A percentile compares a stretch with the other conserved stretches of the same genome.
These are phyloP conservation scores for Cariama cristata DNA, from an alignment of 2,113 vertebrate genomes.

Conservation along the genomic window DNA sequence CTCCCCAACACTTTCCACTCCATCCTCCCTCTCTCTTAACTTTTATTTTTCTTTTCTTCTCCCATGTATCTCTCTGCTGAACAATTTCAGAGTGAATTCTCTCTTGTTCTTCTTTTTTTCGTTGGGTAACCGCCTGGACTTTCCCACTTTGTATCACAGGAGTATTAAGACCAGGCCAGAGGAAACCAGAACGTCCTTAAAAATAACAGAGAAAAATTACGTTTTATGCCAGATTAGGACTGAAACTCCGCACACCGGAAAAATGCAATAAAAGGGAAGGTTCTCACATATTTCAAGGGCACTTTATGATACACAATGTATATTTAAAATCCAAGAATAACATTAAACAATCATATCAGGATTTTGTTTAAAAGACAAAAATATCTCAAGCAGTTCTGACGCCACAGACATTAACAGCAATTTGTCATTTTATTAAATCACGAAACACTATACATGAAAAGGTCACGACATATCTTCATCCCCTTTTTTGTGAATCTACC, in stretches of 20 bases:
- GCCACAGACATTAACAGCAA: background rate
- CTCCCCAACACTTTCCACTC: conserved; percentile 91
- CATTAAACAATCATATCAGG: background rate
- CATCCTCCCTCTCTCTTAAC: conserved; percentile 90
- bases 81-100: conserved; percentile 78
- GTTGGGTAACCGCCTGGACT: conserved; percentile 73
- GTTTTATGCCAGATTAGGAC: background rate
- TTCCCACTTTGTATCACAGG: conserved; percentile 79
- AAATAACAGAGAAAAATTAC: background rate
- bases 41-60: conserved; percentile 82
- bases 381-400: background rate
- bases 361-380: background rate
- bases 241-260: background rate
- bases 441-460: background rate
- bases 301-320: background rate
- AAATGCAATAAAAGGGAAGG: background rate
- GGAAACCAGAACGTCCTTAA: conserved; percentile 86
- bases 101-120: conserved; percentile 82
- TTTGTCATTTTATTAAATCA: background rate
- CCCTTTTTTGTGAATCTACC: conserved; percentile 73
- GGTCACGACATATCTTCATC: background rate
- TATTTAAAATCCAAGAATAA: background rate
- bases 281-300: background rate
- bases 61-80: conserved; percentile 85
- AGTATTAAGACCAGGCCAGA: conserved; percentile 93